Base-by-base conservation (phyloP, 1,140 invertebrate genomes). In the Lucilia sericata region DNA sequence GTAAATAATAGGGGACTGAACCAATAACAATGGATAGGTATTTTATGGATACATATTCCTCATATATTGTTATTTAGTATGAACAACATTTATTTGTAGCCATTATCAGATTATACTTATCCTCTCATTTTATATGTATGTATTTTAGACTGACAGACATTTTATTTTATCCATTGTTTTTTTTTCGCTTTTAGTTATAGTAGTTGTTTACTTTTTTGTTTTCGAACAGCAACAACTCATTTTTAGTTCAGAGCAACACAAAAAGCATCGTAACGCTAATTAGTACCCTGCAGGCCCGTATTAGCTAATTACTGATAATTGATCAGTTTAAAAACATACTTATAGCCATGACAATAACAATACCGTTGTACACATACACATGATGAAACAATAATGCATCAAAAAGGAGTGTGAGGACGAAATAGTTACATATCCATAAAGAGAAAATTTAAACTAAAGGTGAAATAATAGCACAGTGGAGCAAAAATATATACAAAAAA, bases 251-350 rank as follows among this genome's bases (percentile, higher is more conserved):
- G 25, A 70, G 2, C 65, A 9, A 19, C 42, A 80, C 0, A 8
- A 80, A 80, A 9, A n/a, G 21, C 76, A 49, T 14, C 10, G 47
- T 49, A 17, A 80, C 76, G 76, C 76, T 80, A 80, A 80, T 80
- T 80, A 80, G 76, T 80, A 80, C 76, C 76, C 76, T 49, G 19
- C 42, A 80, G 76, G 76, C 76, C 19, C 76, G 42, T 25, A 80
- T 80, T 80, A 49, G 42, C 76, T 80, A 80, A 80, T 80, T 80
- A 80, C 42, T 12, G 76, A 80, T 80, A 80, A 80, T 80, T 80
- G 76, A 80, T 80, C 76, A 80, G 76, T 80, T n/a, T 80, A 80
- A 49, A 49, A 80, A 80, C 19, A 80, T 49, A 51, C 42, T 51
- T 49, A n/a, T 19, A 49, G 47, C n/a, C 19, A 51, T 14, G 17